phyloP scores from a whole-genome alignment of 1,140 invertebrate genomes.

The Bombus soroeensis region DNA sequence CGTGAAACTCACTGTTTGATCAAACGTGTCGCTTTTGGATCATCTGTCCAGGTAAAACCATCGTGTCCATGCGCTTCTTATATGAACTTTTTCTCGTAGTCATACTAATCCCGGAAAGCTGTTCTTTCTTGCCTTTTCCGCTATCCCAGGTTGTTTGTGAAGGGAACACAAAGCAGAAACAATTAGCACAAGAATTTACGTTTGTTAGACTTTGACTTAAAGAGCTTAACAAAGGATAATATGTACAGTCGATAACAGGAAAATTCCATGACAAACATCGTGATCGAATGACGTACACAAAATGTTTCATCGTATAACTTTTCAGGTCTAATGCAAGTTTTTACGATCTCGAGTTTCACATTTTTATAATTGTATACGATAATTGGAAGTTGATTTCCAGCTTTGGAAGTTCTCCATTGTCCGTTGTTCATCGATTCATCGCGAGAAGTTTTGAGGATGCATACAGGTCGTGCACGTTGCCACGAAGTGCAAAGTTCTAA shows the following conservation, averaged over 20 bases:
- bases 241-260: no score
- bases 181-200: no score
- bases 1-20: background rate
- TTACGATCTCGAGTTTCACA: background rate
- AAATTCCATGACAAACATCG: no score
- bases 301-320: background rate
- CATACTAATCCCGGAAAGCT: no score
- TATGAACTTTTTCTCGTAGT: background rate
- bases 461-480: background rate
- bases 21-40: background rate
- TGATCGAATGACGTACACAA: background rate
- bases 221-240: no score
- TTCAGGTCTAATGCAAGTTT: background rate
- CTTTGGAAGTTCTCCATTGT: background rate
- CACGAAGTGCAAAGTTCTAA: slow-evolving; percentile 71
- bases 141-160: background rate
- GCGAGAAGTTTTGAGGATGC: slow-evolving; percentile 63
- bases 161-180: no score
- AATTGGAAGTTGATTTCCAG: slow-evolving; percentile 44
- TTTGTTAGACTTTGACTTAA: no score
- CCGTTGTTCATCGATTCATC: slow-evolving; percentile 67
- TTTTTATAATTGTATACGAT: background rate
- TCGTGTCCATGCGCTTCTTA: background rate
- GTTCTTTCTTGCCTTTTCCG: background rate
- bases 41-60: background rate